phyloP scores from a whole-genome alignment of 2,888 invertebrate genomes.

The Hanleya hanleyi region DNA sequence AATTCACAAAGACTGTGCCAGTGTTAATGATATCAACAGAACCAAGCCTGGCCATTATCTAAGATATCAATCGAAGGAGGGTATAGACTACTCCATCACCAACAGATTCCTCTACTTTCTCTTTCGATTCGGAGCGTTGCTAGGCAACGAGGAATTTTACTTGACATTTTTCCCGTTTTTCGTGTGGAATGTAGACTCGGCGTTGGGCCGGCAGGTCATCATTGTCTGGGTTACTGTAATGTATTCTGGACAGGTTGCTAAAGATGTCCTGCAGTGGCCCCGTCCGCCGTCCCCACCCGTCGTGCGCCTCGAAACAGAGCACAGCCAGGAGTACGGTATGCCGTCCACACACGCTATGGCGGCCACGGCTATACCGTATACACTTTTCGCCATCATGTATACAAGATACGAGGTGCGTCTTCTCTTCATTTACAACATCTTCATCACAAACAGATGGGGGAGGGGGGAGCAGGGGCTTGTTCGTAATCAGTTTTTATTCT shows the following conservation, averaged over 20 bases:
- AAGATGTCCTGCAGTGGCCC: slow-evolving; percentile 57
- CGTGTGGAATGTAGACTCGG: slow-evolving; percentile 55
- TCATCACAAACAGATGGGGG: not conserved
- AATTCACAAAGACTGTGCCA: not conserved
- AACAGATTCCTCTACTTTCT: slow-evolving; percentile 46
- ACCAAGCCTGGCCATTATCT: not conserved
- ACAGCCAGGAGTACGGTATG: slow-evolving; percentile 56
- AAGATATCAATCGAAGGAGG: not conserved
- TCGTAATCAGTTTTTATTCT: no score
- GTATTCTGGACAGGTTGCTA: slow-evolving; percentile 58
- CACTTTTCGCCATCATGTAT: slow-evolving; percentile 40
- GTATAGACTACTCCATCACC: slow-evolving; percentile 26
- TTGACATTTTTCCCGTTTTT: slow-evolving; percentile 52
- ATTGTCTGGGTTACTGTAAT: slow-evolving; percentile 57
- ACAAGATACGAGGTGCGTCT: slow-evolving; percentile 55
- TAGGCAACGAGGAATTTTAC: slow-evolving; percentile 60
- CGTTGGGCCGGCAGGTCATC: slow-evolving; percentile 44
- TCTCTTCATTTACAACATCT: not conserved
- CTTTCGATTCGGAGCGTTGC: slow-evolving; percentile 51
- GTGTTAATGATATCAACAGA: not conserved
- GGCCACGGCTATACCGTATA: slow-evolving; percentile 57
- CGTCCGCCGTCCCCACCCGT: slow-evolving; percentile 59
- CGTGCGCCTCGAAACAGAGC: slow-evolving; percentile 52
- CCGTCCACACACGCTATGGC: slow-evolving; percentile 64
- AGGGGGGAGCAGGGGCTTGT: no score